These are phyloP conservation scores for Andricus grossulariae DNA, from an alignment of 1,140 invertebrate genomes.

Conservation along the genomic window DNA sequence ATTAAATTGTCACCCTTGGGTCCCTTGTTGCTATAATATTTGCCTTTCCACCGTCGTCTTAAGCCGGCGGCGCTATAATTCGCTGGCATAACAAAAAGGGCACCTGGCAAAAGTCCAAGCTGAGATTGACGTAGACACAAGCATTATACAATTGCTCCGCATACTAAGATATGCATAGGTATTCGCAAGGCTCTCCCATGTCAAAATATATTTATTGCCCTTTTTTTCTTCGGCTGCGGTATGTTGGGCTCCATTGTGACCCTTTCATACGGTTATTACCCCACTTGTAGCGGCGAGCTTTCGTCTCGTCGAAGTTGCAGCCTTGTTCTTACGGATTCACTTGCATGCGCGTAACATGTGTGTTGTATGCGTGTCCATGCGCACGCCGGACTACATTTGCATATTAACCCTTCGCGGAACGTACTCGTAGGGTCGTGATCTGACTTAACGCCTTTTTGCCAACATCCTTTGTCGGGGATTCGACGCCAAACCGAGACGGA, in stretches of 20 bases:
- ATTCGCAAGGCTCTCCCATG: slow-evolving; percentile 69
- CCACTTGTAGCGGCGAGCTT: slow-evolving; percentile 66
- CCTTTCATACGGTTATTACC: slow-evolving; percentile 73
- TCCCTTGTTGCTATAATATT: slow-evolving; percentile 72
- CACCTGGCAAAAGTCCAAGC: slow-evolving; percentile 53
- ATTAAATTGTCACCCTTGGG: slow-evolving; percentile 64
- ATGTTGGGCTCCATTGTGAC: slow-evolving; percentile 69
- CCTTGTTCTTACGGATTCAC: slow-evolving; percentile 28
- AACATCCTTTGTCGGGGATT: slow-evolving; percentile 51
- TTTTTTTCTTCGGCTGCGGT: slow-evolving; percentile 63
- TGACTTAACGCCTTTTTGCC: slow-evolving; percentile 73
- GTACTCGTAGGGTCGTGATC: slow-evolving; percentile 61
- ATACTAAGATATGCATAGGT: slow-evolving; percentile 51
- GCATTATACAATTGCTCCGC: slow-evolving; percentile 41
- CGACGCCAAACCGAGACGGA: slow-evolving; percentile 10
- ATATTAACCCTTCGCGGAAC: slow-evolving; percentile 64
- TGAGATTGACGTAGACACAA: slow-evolving; percentile 52
- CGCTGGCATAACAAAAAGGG: slow-evolving; percentile 61
- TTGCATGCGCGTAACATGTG: slow-evolving; percentile 32
- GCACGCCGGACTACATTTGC: slow-evolving; percentile 58
- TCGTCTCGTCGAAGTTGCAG: slow-evolving; percentile 49
- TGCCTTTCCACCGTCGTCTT: slow-evolving; percentile 55
- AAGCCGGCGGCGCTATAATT: slow-evolving; percentile 66
- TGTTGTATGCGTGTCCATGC: slow-evolving; percentile 46
- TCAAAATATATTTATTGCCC: slow-evolving; percentile 77